These are phyloP conservation scores for Carassius auratus DNA, from an alignment of 2,113 vertebrate genomes.

Conservation along the genomic window DNA sequence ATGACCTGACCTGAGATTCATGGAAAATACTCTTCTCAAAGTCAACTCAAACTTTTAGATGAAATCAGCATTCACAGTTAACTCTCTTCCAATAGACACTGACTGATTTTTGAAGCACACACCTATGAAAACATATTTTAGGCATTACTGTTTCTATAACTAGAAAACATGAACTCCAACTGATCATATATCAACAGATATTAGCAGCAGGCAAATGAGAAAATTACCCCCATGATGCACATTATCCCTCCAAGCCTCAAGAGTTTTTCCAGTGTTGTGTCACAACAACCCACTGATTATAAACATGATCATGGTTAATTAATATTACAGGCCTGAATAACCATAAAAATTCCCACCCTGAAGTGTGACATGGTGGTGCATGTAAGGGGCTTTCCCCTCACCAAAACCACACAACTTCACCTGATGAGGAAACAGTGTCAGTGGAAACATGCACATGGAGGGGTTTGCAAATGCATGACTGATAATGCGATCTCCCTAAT, in stretches of 20 bases:
- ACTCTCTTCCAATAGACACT: neutral
- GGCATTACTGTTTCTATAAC: neutral
- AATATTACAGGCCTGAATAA: neutral
- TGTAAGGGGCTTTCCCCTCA: constrained; percentile 38
- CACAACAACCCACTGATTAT: neutral
- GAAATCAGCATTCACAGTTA: neutral
- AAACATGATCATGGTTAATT: neutral
- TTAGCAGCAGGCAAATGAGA: neutral
- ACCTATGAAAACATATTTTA: neutral
- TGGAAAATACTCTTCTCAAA: neutral
- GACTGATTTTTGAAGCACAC: neutral
- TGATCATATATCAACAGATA: neutral
- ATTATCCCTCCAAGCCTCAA: neutral
- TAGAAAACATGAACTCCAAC: neutral
- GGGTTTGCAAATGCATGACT: neutral
- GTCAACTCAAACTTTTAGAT: neutral
- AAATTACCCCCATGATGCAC: neutral
- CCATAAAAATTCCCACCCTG: neutral
- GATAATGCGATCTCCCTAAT: neutral
- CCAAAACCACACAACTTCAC: constrained; percentile 9
- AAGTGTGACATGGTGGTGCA: neutral
- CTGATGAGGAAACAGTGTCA: constrained; percentile 31
- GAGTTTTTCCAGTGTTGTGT: neutral
- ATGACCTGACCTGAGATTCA: neutral
- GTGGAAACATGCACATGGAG: neutral